Evolutionary conservation across 2,888 invertebrate species (phyloP).

Genomic region (Ophion ventricosus): DNA sequence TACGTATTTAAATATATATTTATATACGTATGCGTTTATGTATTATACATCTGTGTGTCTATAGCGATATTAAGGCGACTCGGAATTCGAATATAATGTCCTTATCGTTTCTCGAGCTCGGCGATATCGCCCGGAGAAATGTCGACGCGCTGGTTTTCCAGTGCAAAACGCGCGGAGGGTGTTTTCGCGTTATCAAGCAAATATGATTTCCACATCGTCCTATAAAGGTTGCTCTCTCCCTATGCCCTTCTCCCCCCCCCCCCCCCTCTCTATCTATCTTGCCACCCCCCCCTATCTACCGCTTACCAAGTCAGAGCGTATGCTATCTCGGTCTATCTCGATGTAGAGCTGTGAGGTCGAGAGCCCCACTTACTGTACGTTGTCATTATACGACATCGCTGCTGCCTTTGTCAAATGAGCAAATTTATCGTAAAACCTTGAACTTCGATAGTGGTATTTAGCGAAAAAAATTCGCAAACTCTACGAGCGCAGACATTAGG

Average conservation of each 20-base stretch:
- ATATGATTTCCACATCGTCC: slow-evolving; percentile 56
- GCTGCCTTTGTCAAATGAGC: slow-evolving; percentile 13
- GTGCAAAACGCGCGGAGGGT: slow-evolving; percentile 30
- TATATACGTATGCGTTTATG: slow-evolving; percentile 1
- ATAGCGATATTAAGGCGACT: slow-evolving; percentile 53
- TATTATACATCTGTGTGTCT: slow-evolving; percentile 1
- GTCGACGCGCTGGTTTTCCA: slow-evolving; percentile 35
- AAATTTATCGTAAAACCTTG: not conserved
- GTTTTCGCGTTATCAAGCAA: slow-evolving; percentile 60
- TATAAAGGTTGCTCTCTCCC: not conserved
- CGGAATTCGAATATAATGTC: slow-evolving; percentile 54
- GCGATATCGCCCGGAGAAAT: slow-evolving; percentile 57
- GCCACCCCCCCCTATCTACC: not conserved
- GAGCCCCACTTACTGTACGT: slow-evolving; percentile 9
- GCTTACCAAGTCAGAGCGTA: not conserved
- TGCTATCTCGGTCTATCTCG: slow-evolving; percentile 33
- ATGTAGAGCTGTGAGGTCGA: slow-evolving; percentile 36
- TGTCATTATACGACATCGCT: slow-evolving; percentile 26
- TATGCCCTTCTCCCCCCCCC: not conserved
- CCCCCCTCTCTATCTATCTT: not conserved
- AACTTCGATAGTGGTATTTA: not conserved
- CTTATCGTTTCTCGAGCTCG: slow-evolving; percentile 54
- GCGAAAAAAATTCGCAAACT: not conserved
- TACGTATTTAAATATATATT: not conserved
- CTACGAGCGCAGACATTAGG: not conserved